Conservation (phyloP, 2,797 vertebrate genomes). For the Sebastes trivittatus region DNA sequence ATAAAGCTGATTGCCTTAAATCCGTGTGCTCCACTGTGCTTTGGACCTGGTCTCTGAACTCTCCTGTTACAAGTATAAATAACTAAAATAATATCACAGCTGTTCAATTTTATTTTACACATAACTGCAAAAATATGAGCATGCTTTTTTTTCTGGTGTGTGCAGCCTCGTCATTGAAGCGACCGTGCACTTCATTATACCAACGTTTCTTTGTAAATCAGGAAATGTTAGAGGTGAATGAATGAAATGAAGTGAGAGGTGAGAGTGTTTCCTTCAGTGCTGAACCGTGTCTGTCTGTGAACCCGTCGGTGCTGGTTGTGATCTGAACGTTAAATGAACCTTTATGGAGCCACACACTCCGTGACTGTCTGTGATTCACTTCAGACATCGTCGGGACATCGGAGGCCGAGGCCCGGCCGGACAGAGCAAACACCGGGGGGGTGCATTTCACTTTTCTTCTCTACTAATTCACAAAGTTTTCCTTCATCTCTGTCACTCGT, state of each 20-base stretch:
- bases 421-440: neutral
- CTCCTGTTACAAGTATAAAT: no score
- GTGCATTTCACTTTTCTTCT: neutral
- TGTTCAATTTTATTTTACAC: neutral
- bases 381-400: neutral
- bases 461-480: neutral
- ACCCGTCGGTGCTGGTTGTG: neutral
- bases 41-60: no score
- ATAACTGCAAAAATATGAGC: neutral
- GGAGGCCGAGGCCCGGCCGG: neutral
- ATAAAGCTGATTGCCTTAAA: no score
- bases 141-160: neutral
- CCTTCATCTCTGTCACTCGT: neutral
- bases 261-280: neutral
- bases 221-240: slow-evolving; percentile 2
- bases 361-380: slow-evolving; percentile 5
- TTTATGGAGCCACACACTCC: neutral
- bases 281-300: neutral
- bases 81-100: no score
- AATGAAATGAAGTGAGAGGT: neutral
- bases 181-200: neutral
- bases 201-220: neutral
- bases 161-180: neutral
- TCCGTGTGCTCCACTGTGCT: no score
- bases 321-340: slow-evolving; percentile 23